A percentile compares a stretch with the other conserved stretches of the same genome.
Conservation (phyloP, 2,888 invertebrate species). For the Aricia artaxerxes region DNA sequence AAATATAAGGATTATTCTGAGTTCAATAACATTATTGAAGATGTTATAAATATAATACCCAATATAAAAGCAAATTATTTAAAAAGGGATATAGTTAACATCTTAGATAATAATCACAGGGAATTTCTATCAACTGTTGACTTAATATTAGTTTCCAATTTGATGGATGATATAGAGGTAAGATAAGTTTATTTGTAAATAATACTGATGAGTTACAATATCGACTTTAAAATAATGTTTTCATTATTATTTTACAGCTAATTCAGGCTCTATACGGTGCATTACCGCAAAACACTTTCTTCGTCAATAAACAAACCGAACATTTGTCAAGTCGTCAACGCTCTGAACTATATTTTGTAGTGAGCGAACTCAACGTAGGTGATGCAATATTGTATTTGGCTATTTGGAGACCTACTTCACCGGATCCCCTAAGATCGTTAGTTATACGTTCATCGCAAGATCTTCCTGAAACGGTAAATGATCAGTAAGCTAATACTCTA, state of each 20-base stretch:
- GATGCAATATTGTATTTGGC: slow-evolving; percentile 39
- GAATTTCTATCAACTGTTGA: slow-evolving; percentile 40
- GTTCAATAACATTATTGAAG: slow-evolving; percentile 38
- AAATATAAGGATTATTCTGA: slow-evolving; percentile 34
- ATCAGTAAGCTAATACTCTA: not conserved
- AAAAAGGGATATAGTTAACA: slow-evolving; percentile 34
- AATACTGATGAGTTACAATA: not conserved
- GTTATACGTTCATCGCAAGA: not conserved
- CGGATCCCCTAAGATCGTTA: slow-evolving; percentile 43
- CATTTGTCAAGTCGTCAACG: slow-evolving; percentile 37
- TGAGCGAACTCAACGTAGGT: slow-evolving; percentile 42
- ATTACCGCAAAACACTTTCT: slow-evolving; percentile 46
- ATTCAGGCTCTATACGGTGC: slow-evolving; percentile 44
- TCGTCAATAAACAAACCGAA: slow-evolving; percentile 46
- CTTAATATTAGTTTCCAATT: slow-evolving; percentile 44
- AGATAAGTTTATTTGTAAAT: slow-evolving; percentile 30
- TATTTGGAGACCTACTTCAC: slow-evolving; percentile 39
- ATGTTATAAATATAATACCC: slow-evolving; percentile 39
- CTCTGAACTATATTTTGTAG: slow-evolving; percentile 44
- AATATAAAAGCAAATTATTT: slow-evolving; percentile 38
- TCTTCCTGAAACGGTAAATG: slow-evolving; percentile 27
- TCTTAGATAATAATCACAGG: slow-evolving; percentile 34
- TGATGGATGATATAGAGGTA: slow-evolving; percentile 47
- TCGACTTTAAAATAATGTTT: not conserved
- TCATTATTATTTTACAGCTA: slow-evolving; percentile 36